Conservation (phyloP, 2,113 vertebrate genomes). For the Lampris incognitus region DNA sequence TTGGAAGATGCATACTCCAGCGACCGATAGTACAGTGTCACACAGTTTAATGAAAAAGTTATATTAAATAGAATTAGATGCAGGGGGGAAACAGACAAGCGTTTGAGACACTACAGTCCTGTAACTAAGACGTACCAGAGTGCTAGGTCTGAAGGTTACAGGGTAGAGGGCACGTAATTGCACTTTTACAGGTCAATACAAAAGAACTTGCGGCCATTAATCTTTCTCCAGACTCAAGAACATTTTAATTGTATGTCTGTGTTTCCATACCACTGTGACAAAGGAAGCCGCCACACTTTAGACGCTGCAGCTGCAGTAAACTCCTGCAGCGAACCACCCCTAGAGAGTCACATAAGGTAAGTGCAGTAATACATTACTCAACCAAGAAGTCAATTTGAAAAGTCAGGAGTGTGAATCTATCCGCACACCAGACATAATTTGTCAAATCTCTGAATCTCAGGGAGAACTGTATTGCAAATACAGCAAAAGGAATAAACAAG, state of each 20-base stretch:
- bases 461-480: not conserved
- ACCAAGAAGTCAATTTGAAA: conserved; percentile 17
- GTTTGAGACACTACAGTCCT: not conserved
- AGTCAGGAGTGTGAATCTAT: conserved; percentile 5
- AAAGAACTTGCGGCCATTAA: not conserved
- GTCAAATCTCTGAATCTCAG: conserved; percentile 14
- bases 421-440: not conserved
- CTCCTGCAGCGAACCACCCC: conserved; percentile 39
- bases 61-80: too few relatives aligned
- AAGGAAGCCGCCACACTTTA: not conserved
- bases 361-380: conserved; percentile 43
- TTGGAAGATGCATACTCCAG: too few relatives aligned
- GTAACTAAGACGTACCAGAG: not conserved
- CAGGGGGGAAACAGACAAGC: too few relatives aligned
- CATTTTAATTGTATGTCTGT: conserved; percentile 11
- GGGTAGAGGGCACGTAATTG: not conserved
- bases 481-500: too few relatives aligned
- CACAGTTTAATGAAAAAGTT: too few relatives aligned
- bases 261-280: not conserved
- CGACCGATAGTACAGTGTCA: too few relatives aligned
- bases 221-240: not conserved
- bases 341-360: conserved; percentile 48
- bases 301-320: not conserved
- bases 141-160: not conserved
- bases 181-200: not conserved